Percentiles rank a stretch among this genome's conserved stretches.
These are phyloP conservation scores for Hyperoplus lanceolatus DNA, from an alignment of 2,797 vertebrate genomes.

Conservation along the genomic window DNA sequence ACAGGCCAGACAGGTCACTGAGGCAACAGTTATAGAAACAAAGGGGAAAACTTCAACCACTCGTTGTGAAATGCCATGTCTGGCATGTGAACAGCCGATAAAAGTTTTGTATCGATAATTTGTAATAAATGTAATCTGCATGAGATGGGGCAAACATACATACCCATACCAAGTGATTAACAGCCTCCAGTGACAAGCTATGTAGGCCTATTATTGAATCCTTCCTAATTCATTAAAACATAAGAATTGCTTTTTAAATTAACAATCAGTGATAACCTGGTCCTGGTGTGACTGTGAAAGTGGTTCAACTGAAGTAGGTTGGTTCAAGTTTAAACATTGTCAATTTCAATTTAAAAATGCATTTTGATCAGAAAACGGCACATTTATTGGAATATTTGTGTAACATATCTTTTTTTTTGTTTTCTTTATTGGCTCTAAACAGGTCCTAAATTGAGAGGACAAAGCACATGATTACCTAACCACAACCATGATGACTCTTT, in stretches of 20 bases:
- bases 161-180: too few species aligned
- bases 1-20: constrained; percentile 50
- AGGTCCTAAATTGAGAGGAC: not conserved
- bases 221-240: too few species aligned
- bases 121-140: not conserved
- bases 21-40: constrained; percentile 38
- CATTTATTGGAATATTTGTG: not conserved
- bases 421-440: not conserved
- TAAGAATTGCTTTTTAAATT: not conserved
- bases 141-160: too few species aligned
- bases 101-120: not conserved
- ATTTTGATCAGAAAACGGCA: not conserved
- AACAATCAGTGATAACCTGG: not conserved
- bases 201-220: too few species aligned
- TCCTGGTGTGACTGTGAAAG: not conserved
- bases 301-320: not conserved
- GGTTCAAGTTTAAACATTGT: not conserved
- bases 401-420: not conserved
- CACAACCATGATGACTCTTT: constrained; percentile 41
- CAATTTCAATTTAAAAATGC: not conserved
- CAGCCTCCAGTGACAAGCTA: not conserved
- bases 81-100: not conserved
- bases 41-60: not conserved
- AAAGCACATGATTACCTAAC: constrained; percentile 75
- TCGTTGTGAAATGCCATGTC: constrained; percentile 37